Evolutionary conservation across 2,113 vertebrate genomes (phyloP).

Genomic region (Lanius collurio): DNA sequence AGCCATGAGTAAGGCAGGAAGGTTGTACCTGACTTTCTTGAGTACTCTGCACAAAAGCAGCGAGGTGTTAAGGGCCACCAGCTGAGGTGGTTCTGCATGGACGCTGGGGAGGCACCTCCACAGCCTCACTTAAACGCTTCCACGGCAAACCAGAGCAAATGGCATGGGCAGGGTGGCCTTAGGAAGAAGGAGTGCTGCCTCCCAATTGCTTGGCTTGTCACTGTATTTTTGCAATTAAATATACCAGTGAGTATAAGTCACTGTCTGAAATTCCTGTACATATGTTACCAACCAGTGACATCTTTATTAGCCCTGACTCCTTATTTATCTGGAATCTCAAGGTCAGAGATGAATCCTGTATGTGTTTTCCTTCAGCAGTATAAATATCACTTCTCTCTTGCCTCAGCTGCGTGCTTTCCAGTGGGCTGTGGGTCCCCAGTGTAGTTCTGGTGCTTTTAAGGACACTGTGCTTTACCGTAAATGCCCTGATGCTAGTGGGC

Average conservation of each 20-base stretch:
- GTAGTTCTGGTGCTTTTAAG: neutral
- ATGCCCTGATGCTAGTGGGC: neutral
- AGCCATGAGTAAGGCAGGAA: neutral
- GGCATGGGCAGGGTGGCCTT: rapidly evolving
- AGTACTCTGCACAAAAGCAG: neutral
- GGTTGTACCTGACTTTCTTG: neutral
- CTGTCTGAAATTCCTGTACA: neutral
- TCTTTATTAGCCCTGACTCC: neutral
- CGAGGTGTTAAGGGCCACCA: rapidly evolving
- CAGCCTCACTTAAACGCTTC: neutral
- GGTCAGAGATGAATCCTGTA: neutral
- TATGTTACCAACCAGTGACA: neutral
- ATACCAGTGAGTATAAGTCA: neutral
- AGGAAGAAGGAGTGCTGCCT: neutral
- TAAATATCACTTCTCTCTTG: neutral
- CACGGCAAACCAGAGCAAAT: neutral
- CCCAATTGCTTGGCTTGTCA: neutral
- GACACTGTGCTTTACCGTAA: neutral
- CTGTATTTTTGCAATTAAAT: neutral
- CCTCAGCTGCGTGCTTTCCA: neutral
- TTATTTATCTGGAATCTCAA: neutral
- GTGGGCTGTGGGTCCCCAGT: neutral
- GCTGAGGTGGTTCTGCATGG: neutral
- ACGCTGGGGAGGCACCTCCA: neutral
- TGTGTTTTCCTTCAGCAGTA: neutral